Percentiles rank a stretch among this genome's conserved stretches.
Evolutionary conservation across 2,113 vertebrate genomes (phyloP).

Genomic region (Zosterops pallidus): DNA sequence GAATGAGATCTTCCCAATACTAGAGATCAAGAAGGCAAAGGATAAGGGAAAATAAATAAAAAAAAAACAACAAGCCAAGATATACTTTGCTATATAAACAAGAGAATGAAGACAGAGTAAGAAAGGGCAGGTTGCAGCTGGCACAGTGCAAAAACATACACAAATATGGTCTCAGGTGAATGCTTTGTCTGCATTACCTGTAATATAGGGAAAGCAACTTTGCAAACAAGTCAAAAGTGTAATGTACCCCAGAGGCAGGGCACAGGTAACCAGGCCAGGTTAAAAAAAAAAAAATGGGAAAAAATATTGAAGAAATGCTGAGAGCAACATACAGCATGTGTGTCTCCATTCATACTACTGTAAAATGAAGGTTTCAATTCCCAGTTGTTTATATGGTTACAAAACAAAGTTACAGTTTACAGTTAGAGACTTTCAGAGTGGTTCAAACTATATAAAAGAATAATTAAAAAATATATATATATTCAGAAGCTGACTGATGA

Average conservation of each 20-base stretch:
- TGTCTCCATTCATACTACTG: accelerated
- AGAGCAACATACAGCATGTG: not conserved
- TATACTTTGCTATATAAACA: not conserved
- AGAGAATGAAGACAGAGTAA: not conserved
- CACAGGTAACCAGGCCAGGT: not conserved
- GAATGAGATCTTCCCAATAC: not conserved
- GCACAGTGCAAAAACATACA: not conserved
- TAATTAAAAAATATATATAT: not conserved
- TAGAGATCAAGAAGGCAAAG: not conserved
- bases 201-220: not conserved
- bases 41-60: not conserved
- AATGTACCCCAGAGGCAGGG: not conserved
- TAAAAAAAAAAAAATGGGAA: not conserved
- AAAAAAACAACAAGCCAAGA: not conserved
- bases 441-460: constrained; percentile 33
- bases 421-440: constrained; percentile 4
- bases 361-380: constrained; percentile 21
- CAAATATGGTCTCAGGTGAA: not conserved
- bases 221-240: not conserved
- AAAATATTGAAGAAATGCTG: not conserved
- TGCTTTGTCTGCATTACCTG: not conserved
- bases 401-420: constrained; percentile 37
- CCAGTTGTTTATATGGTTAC: constrained; percentile 6
- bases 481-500: constrained; percentile 6
- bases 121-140: not conserved